Conservation (phyloP, 1,140 invertebrate genomes). For the Anthonomus grandis region DNA sequence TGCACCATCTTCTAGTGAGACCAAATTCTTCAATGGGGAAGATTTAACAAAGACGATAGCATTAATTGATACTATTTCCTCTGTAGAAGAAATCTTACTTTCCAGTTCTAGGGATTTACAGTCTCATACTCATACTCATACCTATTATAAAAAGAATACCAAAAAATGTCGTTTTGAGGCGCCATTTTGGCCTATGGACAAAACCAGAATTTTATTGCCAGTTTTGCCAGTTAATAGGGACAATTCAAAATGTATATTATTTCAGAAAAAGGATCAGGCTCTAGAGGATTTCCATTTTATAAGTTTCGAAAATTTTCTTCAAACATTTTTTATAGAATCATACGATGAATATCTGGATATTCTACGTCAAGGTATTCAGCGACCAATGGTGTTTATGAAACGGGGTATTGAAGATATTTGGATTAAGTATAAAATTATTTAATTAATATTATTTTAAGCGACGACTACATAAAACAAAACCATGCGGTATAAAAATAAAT, state of each 20-base stretch:
- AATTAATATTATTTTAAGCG: too few species aligned
- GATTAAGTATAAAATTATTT: too few species aligned
- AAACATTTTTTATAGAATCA: not conserved
- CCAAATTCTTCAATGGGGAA: constrained; percentile 1
- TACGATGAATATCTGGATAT: not conserved
- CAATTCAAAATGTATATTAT: constrained; percentile 1
- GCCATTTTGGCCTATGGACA: too few species aligned
- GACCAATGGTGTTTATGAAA: too few species aligned
- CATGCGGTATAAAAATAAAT: too few species aligned
- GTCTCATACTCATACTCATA: constrained; percentile 4
- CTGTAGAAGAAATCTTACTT: not conserved
- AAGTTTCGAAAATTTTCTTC: not conserved
- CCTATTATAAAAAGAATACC: not conserved
- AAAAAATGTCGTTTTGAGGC: too few species aligned
- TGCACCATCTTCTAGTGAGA: not conserved
- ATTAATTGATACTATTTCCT: constrained; percentile 4
- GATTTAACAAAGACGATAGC: not conserved
- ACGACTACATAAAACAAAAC: too few species aligned
- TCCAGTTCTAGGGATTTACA: constrained; percentile 1
- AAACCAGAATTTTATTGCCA: constrained; percentile 1
- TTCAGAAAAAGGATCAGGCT: not conserved
- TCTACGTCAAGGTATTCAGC: too few species aligned
- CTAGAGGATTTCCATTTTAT: not conserved
- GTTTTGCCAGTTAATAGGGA: constrained; percentile 2
- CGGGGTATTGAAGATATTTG: too few species aligned